phyloP scores from a whole-genome alignment of 2,888 invertebrate genomes.

The Gerris lacustris region DNA sequence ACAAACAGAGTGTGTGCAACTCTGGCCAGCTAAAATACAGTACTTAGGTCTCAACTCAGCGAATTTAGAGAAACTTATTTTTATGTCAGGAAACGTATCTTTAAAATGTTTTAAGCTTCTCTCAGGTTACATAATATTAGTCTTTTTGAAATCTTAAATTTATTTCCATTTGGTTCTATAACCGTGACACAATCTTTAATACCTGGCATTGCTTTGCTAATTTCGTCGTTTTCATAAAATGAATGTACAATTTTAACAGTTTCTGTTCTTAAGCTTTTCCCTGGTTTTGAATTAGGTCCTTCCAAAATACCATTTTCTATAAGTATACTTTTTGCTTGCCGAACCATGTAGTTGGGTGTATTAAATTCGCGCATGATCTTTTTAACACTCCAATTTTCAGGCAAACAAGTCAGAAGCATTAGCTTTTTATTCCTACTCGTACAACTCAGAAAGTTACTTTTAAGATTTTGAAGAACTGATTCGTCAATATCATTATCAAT shows the following conservation, averaged over 20 bases:
- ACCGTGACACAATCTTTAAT: constrained; percentile 4
- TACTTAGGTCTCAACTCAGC: constrained; percentile 17
- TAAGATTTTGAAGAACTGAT: constrained; percentile 20
- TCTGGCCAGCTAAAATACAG: constrained; percentile 13
- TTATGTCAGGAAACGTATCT: constrained; percentile 7
- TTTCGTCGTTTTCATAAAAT: constrained; percentile 14
- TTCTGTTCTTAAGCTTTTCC: constrained; percentile 9
- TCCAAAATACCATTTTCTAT: constrained; percentile 15
- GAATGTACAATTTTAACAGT: constrained; percentile 1
- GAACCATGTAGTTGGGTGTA: constrained; percentile 12
- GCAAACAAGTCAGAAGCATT: constrained; percentile 15
- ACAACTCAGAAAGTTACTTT: constrained; percentile 18
- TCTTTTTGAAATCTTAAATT: constrained; percentile 7
- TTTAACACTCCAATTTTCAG: constrained; percentile 13
- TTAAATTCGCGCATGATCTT: constrained; percentile 15
- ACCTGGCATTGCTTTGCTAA: constrained; percentile 13
- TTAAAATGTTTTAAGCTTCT: constrained; percentile 7
- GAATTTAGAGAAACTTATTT: constrained; percentile 20
- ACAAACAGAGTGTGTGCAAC: background rate
- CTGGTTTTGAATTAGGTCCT: constrained; percentile 14
- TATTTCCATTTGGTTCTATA: background rate
- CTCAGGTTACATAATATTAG: background rate
- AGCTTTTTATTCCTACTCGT: constrained; percentile 8
- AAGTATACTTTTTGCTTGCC: constrained; percentile 7
- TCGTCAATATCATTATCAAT: constrained; percentile 15